These are phyloP conservation scores for Porites cylindrica DNA, from an alignment of 92 coral and sea anemone genomes.

Conservation along the genomic window DNA sequence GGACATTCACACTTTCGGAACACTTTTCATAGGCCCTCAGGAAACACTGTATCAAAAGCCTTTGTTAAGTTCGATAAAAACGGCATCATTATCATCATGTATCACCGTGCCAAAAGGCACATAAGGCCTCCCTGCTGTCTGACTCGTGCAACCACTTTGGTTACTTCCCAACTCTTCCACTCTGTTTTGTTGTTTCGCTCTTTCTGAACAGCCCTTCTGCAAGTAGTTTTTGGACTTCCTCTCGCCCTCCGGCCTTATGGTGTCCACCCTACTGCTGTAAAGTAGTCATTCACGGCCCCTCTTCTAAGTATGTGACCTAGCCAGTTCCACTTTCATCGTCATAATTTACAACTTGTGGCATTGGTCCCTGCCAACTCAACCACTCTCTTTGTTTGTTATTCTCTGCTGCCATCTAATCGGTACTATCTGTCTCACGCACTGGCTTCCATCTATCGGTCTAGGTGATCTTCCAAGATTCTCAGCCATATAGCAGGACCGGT, in stretches of 20 bases:
- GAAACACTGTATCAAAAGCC: slow-evolving; percentile 22
- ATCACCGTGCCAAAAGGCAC: no score
- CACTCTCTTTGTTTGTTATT: no score
- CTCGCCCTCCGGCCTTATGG: background rate
- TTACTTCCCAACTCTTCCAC: background rate
- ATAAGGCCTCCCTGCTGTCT: no score
- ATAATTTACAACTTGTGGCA: background rate
- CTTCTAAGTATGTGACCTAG: background rate
- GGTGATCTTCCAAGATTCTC: no score
- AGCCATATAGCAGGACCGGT: no score
- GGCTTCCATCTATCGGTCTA: no score
- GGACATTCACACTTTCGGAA: slow-evolving; percentile 41
- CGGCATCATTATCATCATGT: background rate
- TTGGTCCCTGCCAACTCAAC: no score
- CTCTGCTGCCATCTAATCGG: no score
- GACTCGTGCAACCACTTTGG: background rate
- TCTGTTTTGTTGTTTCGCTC: no score
- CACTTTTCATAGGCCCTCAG: background rate
- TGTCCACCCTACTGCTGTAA: background rate
- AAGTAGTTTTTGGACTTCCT: background rate
- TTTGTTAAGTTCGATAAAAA: slow-evolving; percentile 40
- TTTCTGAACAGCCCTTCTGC: no score
- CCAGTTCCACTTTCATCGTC: background rate
- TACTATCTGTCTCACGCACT: no score
- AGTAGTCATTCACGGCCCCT: background rate